These are phyloP conservation scores for Lasioglossum albipes DNA, from an alignment of 1,140 invertebrate genomes.

Conservation along the genomic window DNA sequence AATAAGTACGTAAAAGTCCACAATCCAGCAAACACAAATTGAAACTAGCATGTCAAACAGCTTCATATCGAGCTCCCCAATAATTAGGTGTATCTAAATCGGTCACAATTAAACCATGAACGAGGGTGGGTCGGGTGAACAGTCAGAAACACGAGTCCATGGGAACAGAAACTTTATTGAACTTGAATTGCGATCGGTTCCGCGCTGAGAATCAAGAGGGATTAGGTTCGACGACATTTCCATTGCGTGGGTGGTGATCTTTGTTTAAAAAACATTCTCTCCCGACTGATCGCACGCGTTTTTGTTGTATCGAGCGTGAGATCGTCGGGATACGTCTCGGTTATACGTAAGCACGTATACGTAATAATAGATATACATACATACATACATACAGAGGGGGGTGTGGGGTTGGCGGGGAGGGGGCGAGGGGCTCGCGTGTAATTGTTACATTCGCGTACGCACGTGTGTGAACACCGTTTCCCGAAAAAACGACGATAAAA, in stretches of 20 bases:
- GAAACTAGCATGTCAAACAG: no score
- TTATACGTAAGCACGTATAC: conserved; percentile 57
- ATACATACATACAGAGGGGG: conserved; percentile 50
- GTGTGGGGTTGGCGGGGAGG: no score
- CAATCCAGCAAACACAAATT: no score
- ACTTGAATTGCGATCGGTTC: conserved; percentile 48
- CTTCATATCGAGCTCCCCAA: no score
- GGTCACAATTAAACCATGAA: no score
- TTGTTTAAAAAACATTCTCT: no score
- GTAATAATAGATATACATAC: conserved; percentile 52
- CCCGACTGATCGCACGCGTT: no score
- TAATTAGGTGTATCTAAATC: no score
- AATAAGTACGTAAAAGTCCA: no score
- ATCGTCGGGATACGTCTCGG: conserved; percentile 32
- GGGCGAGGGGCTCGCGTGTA: conserved; percentile 35
- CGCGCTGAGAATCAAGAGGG: conserved; percentile 26
- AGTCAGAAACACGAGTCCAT: conserved; percentile 17
- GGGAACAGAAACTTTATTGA: conserved; percentile 66
- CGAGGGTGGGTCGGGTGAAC: no score
- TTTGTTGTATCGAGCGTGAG: background rate
- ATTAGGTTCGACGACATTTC: conserved; percentile 39
- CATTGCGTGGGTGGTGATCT: background rate
- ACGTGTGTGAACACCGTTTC: conserved; percentile 26
- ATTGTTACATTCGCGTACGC: conserved; percentile 32
- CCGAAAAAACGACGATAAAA: conserved; percentile 1